These are phyloP conservation scores for Smutsia gigantea DNA, from an alignment of 2,797 vertebrate genomes.

Conservation along the genomic window DNA sequence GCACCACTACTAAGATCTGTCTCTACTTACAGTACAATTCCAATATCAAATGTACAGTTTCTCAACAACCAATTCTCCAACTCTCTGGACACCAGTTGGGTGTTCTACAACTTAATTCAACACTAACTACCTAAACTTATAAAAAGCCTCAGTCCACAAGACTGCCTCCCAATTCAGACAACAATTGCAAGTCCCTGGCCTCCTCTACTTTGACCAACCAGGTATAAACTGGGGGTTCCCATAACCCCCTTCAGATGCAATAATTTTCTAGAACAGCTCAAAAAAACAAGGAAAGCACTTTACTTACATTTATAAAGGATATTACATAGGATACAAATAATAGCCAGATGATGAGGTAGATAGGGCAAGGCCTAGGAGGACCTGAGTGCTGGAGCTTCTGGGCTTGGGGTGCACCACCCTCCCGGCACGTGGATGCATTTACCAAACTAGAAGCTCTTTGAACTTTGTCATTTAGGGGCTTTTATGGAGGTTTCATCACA, in stretches of 20 bases:
- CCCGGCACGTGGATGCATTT: background rate
- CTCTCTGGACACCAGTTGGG: background rate
- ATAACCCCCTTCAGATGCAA: background rate
- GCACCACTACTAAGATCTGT: background rate
- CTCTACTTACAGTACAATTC: background rate
- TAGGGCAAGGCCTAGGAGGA: background rate
- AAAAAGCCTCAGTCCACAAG: background rate
- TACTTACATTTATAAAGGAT: background rate
- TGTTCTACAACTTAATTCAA: background rate
- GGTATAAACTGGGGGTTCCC: background rate
- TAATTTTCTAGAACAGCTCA: conserved; percentile 6
- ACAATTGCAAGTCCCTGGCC: background rate
- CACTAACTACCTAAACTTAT: background rate
- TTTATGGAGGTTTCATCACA: background rate
- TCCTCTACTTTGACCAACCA: background rate
- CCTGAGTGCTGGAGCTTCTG: background rate
- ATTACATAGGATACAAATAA: background rate
- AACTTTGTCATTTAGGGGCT: background rate
- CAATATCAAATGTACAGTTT: background rate
- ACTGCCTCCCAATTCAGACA: background rate
- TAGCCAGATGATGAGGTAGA: background rate
- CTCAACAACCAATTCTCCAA: background rate
- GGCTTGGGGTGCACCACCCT: background rate
- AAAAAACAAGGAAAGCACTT: background rate
- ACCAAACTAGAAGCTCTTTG: background rate